Conservation (phyloP, 2,888 invertebrate species). For the Eristalis tenax region DNA sequence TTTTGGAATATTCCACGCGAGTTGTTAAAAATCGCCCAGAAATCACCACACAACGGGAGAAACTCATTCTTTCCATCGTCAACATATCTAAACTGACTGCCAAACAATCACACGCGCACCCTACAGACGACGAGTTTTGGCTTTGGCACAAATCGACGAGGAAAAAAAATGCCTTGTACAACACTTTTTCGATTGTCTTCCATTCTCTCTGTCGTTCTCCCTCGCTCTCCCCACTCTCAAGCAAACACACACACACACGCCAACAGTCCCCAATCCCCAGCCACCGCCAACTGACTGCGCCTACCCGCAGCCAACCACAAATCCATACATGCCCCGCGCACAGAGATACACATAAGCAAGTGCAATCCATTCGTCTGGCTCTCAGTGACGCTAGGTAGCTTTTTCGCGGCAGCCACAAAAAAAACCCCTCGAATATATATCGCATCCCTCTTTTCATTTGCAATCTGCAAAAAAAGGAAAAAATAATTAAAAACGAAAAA, state of each 20-base stretch:
- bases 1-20: too few species aligned
- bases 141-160: conserved; percentile 64
- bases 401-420: conserved; percentile 72
- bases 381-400: conserved; percentile 72
- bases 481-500: conserved; percentile 64
- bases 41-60: too few species aligned
- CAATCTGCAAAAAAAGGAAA: conserved; percentile 69
- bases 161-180: conserved; percentile 47
- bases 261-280: conserved; percentile 38
- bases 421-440: conserved; percentile 64
- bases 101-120: conserved; percentile 9
- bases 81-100: not conserved
- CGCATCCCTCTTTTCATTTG: conserved; percentile 71
- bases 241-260: conserved; percentile 24
- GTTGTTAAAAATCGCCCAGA: too few species aligned
- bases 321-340: conserved; percentile 67
- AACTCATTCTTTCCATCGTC: too few species aligned
- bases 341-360: conserved; percentile 70
- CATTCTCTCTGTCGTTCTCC: conserved; percentile 55
- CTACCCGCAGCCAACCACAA: conserved; percentile 11
- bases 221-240: conserved; percentile 19
- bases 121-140: conserved; percentile 24
- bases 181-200: conserved; percentile 64
- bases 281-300: conserved; percentile 7
- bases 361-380: conserved; percentile 72